Evolutionary conservation across 2,888 invertebrate species (phyloP).

Genomic region (Cerastis rubricosa): DNA sequence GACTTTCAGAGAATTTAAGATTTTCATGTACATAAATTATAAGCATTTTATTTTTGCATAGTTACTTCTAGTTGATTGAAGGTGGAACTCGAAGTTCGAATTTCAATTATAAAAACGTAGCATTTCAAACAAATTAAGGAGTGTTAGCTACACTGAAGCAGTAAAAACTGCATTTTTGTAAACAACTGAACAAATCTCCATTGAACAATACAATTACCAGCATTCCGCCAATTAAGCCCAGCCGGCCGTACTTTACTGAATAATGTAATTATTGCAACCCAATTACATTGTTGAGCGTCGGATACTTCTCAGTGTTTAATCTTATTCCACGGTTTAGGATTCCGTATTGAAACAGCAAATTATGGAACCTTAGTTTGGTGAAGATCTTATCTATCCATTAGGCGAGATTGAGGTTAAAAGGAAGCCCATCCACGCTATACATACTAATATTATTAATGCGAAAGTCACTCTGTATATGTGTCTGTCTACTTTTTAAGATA

Average conservation of each 20-base stretch:
- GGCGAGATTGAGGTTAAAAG: not conserved
- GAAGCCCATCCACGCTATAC: not conserved
- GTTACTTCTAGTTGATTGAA: not conserved
- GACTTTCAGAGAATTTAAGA: not conserved
- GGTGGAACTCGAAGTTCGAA: not conserved
- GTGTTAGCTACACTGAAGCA: not conserved
- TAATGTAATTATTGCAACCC: constrained; percentile 62
- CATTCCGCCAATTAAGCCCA: constrained; percentile 53
- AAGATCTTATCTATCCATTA: constrained; percentile 3
- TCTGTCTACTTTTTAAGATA: not conserved
- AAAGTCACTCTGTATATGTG: not conserved
- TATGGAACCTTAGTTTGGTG: not conserved
- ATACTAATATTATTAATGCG: not conserved
- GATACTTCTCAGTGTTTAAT: constrained; percentile 62
- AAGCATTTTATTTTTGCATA: too few species aligned
- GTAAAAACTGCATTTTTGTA: constrained; percentile 22
- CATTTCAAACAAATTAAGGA: not conserved
- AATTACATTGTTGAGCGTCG: constrained; percentile 61
- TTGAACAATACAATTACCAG: constrained; percentile 47
- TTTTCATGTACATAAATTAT: not conserved
- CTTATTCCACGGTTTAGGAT: constrained; percentile 51
- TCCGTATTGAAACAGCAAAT: constrained; percentile 7
- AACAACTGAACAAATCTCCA: constrained; percentile 24
- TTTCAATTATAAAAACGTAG: not conserved
- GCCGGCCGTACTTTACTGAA: constrained; percentile 50